phyloP scores from a whole-genome alignment of 2,888 invertebrate genomes.

The Tuberolachnus salignus region DNA sequence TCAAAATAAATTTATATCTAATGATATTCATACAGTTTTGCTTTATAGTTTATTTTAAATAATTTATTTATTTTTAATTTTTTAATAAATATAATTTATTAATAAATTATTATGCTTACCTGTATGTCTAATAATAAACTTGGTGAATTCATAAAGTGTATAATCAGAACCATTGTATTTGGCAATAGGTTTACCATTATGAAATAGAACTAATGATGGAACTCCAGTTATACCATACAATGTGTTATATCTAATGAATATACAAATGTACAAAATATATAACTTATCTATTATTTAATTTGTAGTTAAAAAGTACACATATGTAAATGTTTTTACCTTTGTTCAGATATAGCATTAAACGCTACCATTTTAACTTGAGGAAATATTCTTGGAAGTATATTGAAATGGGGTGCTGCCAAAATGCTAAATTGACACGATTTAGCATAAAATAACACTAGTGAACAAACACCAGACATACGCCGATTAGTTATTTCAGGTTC shows the following conservation, averaged over 20 bases:
- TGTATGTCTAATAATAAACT: conserved; percentile 79
- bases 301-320: background rate
- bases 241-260: conserved; percentile 74
- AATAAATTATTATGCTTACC: conserved; percentile 60
- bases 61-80: too few relatives aligned
- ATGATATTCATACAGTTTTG: too few relatives aligned
- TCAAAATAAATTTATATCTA: too few relatives aligned
- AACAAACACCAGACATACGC: conserved; percentile 68
- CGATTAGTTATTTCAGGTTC: conserved; percentile 60
- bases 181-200: conserved; percentile 83
- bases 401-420: conserved; percentile 86
- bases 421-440: conserved; percentile 90
- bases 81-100: background rate
- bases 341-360: conserved; percentile 83
- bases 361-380: conserved; percentile 86
- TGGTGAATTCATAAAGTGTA: conserved; percentile 77
- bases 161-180: conserved; percentile 85
- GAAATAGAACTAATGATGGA: conserved; percentile 86
- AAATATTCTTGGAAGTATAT: conserved; percentile 85
- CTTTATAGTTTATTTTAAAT: too few relatives aligned
- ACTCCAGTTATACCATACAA: conserved; percentile 91
- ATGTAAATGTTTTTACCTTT: conserved; percentile 64
- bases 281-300: background rate
- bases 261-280: conserved; percentile 26
- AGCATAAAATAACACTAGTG: conserved; percentile 86